Evolutionary conservation across 2,113 vertebrate genomes (phyloP).

Genomic region (Chloebia gouldiae): DNA sequence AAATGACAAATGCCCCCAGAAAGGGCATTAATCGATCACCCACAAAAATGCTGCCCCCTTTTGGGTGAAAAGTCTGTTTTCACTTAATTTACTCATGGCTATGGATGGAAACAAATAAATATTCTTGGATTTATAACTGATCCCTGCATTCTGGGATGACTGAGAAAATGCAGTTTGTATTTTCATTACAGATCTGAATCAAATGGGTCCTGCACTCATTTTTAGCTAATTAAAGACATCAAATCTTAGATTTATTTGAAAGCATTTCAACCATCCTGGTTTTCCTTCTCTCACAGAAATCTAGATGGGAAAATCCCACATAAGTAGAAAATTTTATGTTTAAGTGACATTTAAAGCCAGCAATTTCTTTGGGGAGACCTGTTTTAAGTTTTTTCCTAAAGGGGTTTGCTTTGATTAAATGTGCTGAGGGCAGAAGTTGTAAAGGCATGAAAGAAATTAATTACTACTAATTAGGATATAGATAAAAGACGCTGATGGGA

Average conservation of each 20-base stretch:
- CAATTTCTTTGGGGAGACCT: background rate
- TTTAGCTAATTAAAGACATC: background rate
- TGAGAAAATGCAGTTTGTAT: background rate
- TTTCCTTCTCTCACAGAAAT: background rate
- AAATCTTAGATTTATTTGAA: background rate
- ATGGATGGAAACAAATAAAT: background rate
- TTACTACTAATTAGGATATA: too few relatives aligned
- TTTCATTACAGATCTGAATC: background rate
- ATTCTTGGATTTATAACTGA: background rate
- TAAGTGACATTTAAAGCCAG: background rate
- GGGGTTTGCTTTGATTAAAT: too few relatives aligned
- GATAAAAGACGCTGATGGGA: too few relatives aligned
- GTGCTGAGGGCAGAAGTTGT: too few relatives aligned
- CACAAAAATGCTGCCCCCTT: background rate
- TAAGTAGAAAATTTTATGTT: background rate
- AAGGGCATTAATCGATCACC: background rate
- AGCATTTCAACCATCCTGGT: background rate
- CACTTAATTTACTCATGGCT: accelerated
- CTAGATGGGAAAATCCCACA: background rate
- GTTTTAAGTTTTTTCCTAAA: background rate
- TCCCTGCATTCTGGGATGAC: background rate
- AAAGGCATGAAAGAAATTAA: too few relatives aligned
- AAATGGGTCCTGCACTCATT: background rate
- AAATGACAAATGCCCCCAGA: background rate
- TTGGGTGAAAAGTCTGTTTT: background rate